Evolutionary conservation across 2,888 invertebrate genomes (phyloP).

Genomic region (Leptinotarsa peninsularis): DNA sequence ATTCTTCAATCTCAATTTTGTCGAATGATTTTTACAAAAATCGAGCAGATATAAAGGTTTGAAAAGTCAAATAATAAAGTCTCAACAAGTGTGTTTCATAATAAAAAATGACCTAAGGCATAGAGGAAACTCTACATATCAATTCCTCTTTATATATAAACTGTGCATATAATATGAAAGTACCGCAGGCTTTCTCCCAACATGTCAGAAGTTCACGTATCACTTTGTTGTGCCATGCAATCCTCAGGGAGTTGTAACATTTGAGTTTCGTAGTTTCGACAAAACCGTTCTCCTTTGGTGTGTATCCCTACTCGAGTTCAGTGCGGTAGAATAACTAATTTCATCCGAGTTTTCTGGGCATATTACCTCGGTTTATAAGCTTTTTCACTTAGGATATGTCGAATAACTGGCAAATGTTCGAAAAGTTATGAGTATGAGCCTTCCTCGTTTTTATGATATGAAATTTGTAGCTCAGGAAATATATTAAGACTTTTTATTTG

Average conservation of each 20-base stretch:
- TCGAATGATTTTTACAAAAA: too few relatives aligned
- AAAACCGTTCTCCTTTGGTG: slow-evolving; percentile 9
- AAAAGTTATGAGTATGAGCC: slow-evolving; percentile 13
- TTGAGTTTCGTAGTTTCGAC: slow-evolving; percentile 17
- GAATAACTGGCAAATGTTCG: neutral
- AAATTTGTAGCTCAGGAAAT: neutral
- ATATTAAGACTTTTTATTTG: neutral
- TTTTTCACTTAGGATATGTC: slow-evolving; percentile 27
- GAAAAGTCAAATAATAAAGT: too few relatives aligned
- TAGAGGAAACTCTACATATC: too few relatives aligned
- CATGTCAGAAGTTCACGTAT: neutral
- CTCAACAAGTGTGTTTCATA: too few relatives aligned
- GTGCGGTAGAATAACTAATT: slow-evolving; percentile 16
- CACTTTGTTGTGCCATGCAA: slow-evolving; percentile 10
- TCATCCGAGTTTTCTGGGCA: slow-evolving; percentile 1
- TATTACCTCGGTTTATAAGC: slow-evolving; percentile 23
- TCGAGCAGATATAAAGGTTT: too few relatives aligned
- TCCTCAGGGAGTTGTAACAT: slow-evolving; percentile 23
- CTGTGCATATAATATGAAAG: slow-evolving; percentile 2
- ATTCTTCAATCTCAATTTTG: too few relatives aligned
- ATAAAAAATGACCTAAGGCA: too few relatives aligned
- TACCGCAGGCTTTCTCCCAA: neutral
- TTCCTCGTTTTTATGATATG: neutral
- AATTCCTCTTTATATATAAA: too few relatives aligned
- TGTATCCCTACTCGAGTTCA: neutral